phyloP scores from a whole-genome alignment of 2,797 vertebrate species.

The Acipenser oxyrinchus region DNA sequence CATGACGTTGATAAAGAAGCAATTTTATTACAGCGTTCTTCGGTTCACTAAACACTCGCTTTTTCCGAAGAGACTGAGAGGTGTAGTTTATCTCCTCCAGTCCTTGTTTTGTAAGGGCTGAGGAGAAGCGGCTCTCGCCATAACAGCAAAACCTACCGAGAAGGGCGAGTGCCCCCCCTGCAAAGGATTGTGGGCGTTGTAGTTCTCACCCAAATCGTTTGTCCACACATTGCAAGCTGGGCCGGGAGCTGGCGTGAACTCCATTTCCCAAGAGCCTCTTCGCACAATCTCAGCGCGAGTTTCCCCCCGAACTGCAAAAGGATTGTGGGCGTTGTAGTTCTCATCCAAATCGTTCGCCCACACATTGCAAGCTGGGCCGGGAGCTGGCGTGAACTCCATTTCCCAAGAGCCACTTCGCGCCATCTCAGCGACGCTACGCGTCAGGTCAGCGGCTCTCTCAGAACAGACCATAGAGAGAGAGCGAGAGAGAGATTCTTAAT shows the following conservation, averaged over 20 bases:
- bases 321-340: neutral
- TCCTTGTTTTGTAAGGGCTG: too few species aligned
- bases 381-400: conserved; percentile 38
- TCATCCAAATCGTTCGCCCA: neutral
- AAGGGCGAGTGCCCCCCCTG: neutral
- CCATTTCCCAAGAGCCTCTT: conserved; percentile 49
- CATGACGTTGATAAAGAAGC: too few species aligned
- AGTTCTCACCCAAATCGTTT: neutral
- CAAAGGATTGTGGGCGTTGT: neutral
- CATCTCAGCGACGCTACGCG: conserved; percentile 50
- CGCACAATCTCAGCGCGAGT: conserved; percentile 38
- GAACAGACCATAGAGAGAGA: conserved; percentile 54
- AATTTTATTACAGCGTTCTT: too few species aligned
- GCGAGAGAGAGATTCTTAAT: conserved; percentile 68
- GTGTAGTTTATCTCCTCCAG: too few species aligned
- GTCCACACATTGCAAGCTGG: too few species aligned
- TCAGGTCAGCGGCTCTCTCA: conserved; percentile 58
- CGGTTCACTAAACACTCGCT: too few species aligned
- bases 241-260: conserved; percentile 32
- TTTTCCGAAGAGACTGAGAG: too few species aligned
- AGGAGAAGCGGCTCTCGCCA: too few species aligned
- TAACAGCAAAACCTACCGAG: neutral
- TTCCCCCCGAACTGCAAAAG: too few species aligned
- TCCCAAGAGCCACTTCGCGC: conserved; percentile 46
- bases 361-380: too few species aligned